Evolutionary conservation across 2,113 vertebrate genomes (phyloP).

Genomic region (Octodon degus): DNA sequence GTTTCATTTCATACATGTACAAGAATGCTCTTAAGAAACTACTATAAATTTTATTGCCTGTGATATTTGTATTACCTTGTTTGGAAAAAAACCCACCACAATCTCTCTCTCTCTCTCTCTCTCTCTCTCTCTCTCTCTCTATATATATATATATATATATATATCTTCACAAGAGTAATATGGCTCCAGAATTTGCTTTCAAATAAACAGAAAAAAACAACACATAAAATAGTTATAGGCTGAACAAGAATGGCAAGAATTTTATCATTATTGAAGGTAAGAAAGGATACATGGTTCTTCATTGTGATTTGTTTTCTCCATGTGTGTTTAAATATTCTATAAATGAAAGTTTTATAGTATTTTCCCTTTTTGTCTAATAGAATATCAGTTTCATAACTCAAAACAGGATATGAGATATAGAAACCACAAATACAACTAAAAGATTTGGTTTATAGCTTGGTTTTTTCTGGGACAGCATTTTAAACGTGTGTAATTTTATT

Average conservation of each 20-base stretch:
- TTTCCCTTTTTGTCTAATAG: neutral
- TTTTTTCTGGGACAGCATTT: neutral
- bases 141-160: neutral
- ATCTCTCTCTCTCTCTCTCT: no score
- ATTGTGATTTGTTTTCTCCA: neutral
- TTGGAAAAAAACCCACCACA: neutral
- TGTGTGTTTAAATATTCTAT: neutral
- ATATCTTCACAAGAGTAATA: neutral
- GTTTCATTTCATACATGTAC: neutral
- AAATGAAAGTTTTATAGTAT: neutral
- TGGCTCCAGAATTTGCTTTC: neutral
- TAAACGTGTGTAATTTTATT: neutral
- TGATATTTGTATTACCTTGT: slow-evolving; percentile 2
- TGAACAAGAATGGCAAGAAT: neutral
- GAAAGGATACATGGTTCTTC: neutral
- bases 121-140: no score
- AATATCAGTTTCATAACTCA: neutral
- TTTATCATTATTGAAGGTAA: neutral
- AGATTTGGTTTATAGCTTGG: neutral
- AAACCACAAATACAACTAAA: neutral
- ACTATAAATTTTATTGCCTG: neutral
- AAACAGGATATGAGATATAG: neutral
- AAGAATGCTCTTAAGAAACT: neutral
- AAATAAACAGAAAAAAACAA: slow-evolving; percentile 14
- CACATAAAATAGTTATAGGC: neutral